Base-by-base conservation (phyloP, 2,797 vertebrate species). In the Toxotes lorentzi region DNA sequence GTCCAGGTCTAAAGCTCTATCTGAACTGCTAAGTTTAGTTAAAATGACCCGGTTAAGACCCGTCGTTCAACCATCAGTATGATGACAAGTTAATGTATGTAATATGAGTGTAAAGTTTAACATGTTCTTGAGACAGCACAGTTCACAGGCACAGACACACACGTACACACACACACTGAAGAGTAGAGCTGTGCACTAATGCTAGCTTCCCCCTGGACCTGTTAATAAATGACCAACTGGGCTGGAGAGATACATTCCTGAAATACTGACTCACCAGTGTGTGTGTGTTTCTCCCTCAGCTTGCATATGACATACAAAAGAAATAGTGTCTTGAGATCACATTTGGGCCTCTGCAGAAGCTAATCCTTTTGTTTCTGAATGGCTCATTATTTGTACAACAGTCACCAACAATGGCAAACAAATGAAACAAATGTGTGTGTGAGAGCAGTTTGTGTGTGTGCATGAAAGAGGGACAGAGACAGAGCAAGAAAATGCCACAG, bases 341-440 rank as follows among this genome's bases (percentile, higher is more conserved):
- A 80, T 58, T 45, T 51, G 34, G 24, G 47, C 24, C 38, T 38
- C 59, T 47, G 60, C 80, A 71, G 74, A 54, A 66, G 56, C 24
- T 40, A 1, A 41, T 43, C 54, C 48, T 24, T 80, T 62, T 64
- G 66, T 79, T 69, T 74, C 65, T 58, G 47, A 70, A 43, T n/a
- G 38, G 48, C 69, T 86, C 57, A 62, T 82, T 78, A 81, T 81
- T 70, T 73, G 72, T 77, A 65, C 79, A 64, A 68, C 86, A 70
- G 75, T 68, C 75, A 61, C 56, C 48, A 38, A 64, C 60, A 53
- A 64, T 24, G 7, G 43, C 65, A 81, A 68, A 90, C 65, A 45
- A 70, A 75, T 78, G 54, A 10, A 2, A 10, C 9, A 10, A 2
- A 10, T 13, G 34, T 59, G 63, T 57, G 41, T 64, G 68, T 41